Conservation (phyloP, 1,140 invertebrate genomes). For the Batillaria attramentaria region DNA sequence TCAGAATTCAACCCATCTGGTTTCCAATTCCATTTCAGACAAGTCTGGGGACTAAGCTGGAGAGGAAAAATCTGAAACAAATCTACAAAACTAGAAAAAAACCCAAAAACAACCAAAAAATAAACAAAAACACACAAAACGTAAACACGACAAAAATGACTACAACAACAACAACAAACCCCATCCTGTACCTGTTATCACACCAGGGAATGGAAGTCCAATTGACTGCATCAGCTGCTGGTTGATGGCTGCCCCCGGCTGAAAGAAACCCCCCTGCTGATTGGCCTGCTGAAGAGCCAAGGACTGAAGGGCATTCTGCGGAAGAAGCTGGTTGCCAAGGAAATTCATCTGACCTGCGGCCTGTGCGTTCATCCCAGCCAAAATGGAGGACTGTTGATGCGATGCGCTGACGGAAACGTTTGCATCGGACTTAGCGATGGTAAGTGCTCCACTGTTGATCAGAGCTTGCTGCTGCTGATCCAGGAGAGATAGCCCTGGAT, state of each 20-base stretch:
- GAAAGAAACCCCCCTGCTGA: slow-evolving; percentile 8
- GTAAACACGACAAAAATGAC: background rate
- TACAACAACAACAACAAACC: background rate
- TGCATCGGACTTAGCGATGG: slow-evolving; percentile 7
- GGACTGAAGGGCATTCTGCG: slow-evolving; percentile 10
- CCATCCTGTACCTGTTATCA: slow-evolving; percentile 11
- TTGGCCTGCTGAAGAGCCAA: slow-evolving; percentile 25
- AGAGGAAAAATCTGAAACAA: too few species aligned
- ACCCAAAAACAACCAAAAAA: background rate
- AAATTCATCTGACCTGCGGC: slow-evolving; percentile 8
- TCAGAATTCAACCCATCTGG: too few species aligned
- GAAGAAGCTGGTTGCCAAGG: slow-evolving; percentile 20
- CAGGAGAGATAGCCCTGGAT: slow-evolving; percentile 7
- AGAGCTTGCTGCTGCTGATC: slow-evolving; percentile 32
- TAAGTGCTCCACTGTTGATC: slow-evolving; percentile 24
- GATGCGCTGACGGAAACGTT: background rate
- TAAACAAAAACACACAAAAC: background rate
- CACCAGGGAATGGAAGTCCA: slow-evolving; percentile 3
- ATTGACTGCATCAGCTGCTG: slow-evolving; percentile 24
- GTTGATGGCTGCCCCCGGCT: background rate
- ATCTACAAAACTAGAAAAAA: too few species aligned
- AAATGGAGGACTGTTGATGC: background rate
- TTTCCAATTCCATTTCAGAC: too few species aligned
- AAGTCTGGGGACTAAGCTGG: too few species aligned
- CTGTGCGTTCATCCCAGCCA: slow-evolving; percentile 22